These are phyloP conservation scores for Proales similis DNA, from an alignment of 1,140 invertebrate genomes.

Conservation along the genomic window DNA sequence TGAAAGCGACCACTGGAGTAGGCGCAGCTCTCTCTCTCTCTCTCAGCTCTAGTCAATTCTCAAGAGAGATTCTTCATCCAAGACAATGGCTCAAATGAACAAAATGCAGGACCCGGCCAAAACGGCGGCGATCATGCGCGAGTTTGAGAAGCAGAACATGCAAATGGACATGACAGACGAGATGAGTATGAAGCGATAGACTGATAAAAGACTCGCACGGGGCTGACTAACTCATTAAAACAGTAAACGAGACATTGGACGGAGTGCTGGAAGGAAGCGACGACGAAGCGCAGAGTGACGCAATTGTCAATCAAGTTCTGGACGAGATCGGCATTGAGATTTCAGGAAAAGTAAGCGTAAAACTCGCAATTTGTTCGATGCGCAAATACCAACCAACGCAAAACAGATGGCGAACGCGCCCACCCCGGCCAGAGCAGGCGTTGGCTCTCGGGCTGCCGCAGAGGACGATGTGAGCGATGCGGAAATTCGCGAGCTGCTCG, in stretches of 20 bases:
- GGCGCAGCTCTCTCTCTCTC: neutral
- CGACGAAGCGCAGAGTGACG: conserved; percentile 79
- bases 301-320: conserved; percentile 75
- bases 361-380: neutral
- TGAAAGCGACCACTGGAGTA: conserved; percentile 71
- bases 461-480: conserved; percentile 1
- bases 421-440: neutral
- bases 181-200: conserved; percentile 64
- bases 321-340: conserved; percentile 94
- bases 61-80: neutral
- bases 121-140: conserved; percentile 69
- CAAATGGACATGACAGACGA: conserved; percentile 91
- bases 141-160: conserved; percentile 70
- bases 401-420: conserved; percentile 14
- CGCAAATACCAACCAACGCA: neutral
- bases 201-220: neutral
- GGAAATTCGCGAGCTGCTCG: conserved; percentile 30
- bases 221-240: neutral
- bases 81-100: conserved; percentile 78
- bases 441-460: neutral
- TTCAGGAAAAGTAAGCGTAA: conserved; percentile 65
- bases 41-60: neutral
- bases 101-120: conserved; percentile 75
- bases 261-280: conserved; percentile 78
- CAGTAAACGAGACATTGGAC: conserved; percentile 80